Conservation (phyloP, 2,888 invertebrate genomes). For the Patella caerulea region DNA sequence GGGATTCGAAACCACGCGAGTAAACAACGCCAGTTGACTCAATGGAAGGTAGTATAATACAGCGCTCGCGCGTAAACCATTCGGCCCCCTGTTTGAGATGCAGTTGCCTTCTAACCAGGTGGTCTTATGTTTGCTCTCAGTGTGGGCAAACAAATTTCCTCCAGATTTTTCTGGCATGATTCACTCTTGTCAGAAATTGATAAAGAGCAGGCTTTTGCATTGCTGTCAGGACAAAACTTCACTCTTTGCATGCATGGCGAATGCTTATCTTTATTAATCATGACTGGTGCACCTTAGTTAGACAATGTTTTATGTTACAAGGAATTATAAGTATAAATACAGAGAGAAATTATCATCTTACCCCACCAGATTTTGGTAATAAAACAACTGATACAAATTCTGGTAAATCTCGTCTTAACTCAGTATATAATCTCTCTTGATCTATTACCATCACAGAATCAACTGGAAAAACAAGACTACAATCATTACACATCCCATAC, state of each 20-base stretch:
- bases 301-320: not conserved
- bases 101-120: no score
- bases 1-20: no score
- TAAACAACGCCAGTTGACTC: no score
- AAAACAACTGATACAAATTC: constrained; percentile 92
- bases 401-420: constrained; percentile 93
- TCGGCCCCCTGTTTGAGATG: no score
- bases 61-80: no score
- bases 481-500: no score
- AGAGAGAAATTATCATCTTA: constrained; percentile 70
- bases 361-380: constrained; percentile 96
- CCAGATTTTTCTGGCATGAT: no score
- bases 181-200: not conserved
- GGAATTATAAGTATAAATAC: constrained; percentile 1
- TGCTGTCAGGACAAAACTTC: not conserved
- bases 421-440: constrained; percentile 95
- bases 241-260: not conserved
- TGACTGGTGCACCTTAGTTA: not conserved
- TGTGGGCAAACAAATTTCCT: no score
- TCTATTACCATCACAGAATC: constrained; percentile 95
- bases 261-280: no score
- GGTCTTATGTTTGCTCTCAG: no score
- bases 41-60: no score
- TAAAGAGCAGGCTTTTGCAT: not conserved
- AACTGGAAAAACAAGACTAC: constrained; percentile 70